Percentiles rank a stretch among this genome's conserved stretches.
Evolutionary conservation across 2,797 vertebrate species (phyloP).

Genomic region (Craterocephalus amniculus): DNA sequence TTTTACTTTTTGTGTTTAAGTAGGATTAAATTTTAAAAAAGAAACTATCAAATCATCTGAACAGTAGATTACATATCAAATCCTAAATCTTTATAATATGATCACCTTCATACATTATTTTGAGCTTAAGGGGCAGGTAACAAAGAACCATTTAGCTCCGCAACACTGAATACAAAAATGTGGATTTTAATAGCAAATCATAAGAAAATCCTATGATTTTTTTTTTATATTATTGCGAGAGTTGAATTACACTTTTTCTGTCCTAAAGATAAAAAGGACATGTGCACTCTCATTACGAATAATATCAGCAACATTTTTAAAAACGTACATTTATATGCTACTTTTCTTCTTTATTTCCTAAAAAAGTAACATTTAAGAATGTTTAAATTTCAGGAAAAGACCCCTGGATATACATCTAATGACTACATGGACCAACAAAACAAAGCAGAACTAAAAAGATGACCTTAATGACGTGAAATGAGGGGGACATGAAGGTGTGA

Average conservation of each 20-base stretch:
- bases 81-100: conserved; percentile 55
- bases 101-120: conserved; percentile 58
- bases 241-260: conserved; percentile 37
- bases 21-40: conserved; percentile 61
- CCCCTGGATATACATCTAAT: conserved; percentile 72
- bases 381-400: conserved; percentile 48
- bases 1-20: conserved; percentile 88
- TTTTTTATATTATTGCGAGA: conserved; percentile 41
- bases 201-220: conserved; percentile 43
- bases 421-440: conserved; percentile 75
- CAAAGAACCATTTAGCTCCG: conserved; percentile 62
- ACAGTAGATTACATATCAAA: conserved; percentile 71
- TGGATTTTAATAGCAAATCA: conserved; percentile 55
- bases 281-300: conserved; percentile 67
- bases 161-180: conserved; percentile 59
- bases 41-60: conserved; percentile 66
- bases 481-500: conserved; percentile 53
- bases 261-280: conserved; percentile 48
- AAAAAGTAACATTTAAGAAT: conserved; percentile 48
- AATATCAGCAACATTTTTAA: conserved; percentile 49
- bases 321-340: conserved; percentile 43
- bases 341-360: conserved; percentile 44
- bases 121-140: conserved; percentile 63
- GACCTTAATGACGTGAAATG: conserved; percentile 60
- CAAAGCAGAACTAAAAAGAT: conserved; percentile 70